Conservation (phyloP, 2,888 invertebrate species). For the Rhingia rostrata region DNA sequence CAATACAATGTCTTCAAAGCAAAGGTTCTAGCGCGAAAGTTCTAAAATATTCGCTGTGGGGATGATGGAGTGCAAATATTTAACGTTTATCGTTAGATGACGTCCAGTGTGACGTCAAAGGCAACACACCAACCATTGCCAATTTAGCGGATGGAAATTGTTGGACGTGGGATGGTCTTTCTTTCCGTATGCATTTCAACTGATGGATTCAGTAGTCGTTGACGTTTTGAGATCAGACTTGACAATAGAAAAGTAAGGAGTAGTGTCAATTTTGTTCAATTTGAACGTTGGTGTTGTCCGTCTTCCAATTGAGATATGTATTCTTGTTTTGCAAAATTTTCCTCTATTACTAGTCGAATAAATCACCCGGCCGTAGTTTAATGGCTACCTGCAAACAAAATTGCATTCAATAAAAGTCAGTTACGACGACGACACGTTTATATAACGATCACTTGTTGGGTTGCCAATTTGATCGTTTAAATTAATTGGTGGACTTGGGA, state of each 20-base stretch:
- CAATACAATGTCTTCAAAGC: conserved; percentile 20
- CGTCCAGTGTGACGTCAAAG: conserved; percentile 57
- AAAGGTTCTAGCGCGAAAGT: conserved; percentile 7
- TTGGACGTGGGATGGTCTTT: not conserved
- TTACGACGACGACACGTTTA: not conserved
- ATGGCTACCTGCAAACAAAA: not conserved
- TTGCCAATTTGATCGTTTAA: not conserved
- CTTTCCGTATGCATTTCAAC: not conserved
- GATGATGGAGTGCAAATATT: conserved; percentile 43
- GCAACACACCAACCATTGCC: conserved; percentile 12
- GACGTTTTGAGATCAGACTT: not conserved
- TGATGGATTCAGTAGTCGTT: not conserved
- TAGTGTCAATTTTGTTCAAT: not conserved
- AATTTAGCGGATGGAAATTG: conserved; percentile 22
- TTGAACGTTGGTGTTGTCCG: not conserved
- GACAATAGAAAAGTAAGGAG: not conserved
- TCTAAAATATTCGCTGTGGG: not conserved
- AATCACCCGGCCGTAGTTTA: no score
- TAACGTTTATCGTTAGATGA: conserved; percentile 46
- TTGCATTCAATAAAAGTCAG: not conserved
- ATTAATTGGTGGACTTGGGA: not conserved
- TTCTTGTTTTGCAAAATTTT: not conserved
- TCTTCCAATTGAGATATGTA: not conserved
- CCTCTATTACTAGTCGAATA: not conserved
- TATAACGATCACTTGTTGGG: not conserved